phyloP scores from a whole-genome alignment of 2,113 vertebrate species.

The Rhinolophus sinicus region DNA sequence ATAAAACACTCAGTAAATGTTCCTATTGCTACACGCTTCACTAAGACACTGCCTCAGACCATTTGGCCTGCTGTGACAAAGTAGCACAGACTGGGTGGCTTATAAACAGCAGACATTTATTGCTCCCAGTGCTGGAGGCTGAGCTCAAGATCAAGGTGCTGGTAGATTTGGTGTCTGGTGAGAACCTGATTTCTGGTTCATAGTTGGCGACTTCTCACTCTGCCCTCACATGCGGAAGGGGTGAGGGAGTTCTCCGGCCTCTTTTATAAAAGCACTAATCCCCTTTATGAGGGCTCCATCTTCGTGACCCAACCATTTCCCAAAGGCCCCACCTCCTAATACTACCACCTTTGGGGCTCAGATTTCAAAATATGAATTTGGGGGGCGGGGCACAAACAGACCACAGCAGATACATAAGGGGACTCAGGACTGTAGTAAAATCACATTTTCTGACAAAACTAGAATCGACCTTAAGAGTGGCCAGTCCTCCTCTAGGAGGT shows the following conservation, averaged over 20 bases:
- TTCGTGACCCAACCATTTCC: not conserved
- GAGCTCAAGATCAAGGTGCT: not conserved
- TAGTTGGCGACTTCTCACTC: not conserved
- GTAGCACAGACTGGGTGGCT: not conserved
- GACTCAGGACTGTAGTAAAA: not conserved
- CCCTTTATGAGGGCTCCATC: not conserved
- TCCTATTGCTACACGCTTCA: not conserved
- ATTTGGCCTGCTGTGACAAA: not conserved
- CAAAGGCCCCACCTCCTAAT: not conserved
- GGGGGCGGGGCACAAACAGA: not conserved
- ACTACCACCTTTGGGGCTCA: not conserved
- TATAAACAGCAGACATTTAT: not conserved
- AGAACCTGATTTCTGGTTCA: not conserved
- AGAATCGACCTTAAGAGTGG: not conserved
- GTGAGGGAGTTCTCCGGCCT: not conserved
- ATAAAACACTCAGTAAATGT: not conserved
- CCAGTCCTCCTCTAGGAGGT: not conserved
- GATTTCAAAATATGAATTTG: not conserved
- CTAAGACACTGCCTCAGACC: too few species aligned
- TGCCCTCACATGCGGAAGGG: not conserved
- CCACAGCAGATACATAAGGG: not conserved
- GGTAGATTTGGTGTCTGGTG: not conserved
- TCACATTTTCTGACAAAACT: not conserved
- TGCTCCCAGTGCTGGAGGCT: too few species aligned
- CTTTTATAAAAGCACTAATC: not conserved